phyloP scores from a whole-genome alignment of 1,140 invertebrate genomes.

The Cydia pomonella region DNA sequence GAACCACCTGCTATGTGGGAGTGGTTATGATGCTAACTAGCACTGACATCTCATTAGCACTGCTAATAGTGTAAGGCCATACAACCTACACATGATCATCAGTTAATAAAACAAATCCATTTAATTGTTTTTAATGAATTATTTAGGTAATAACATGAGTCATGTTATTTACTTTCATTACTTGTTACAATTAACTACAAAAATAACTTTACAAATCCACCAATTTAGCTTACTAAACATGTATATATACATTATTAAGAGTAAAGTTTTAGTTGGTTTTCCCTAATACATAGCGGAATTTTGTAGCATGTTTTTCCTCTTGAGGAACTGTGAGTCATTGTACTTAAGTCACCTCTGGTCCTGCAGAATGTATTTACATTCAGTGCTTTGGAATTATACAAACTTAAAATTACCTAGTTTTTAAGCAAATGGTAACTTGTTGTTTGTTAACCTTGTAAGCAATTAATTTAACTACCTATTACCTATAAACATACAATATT shows the following conservation, averaged over 20 bases:
- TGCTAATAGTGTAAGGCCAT: conserved; percentile 24
- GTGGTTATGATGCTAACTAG: conserved; percentile 51
- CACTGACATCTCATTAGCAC: conserved; percentile 37
- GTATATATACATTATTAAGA: background rate
- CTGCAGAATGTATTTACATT: no score
- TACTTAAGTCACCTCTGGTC: background rate
- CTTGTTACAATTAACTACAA: background rate
- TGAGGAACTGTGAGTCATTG: background rate
- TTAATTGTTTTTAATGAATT: background rate
- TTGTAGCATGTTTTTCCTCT: background rate
- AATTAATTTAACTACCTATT: no score
- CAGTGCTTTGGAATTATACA: background rate
- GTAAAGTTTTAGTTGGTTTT: background rate
- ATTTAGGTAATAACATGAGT: background rate
- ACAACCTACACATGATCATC: conserved; percentile 27
- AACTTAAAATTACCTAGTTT: background rate
- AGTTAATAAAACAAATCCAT: background rate
- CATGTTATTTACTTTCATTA: background rate
- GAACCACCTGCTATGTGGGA: conserved; percentile 60
- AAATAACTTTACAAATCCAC: no score
- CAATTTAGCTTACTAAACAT: no score
- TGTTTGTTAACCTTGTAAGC: background rate
- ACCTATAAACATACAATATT: no score
- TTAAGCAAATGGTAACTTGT: background rate
- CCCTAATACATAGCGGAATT: background rate